These are phyloP conservation scores for Forpus xanthops DNA, from an alignment of 2,797 vertebrate species.

Conservation along the genomic window DNA sequence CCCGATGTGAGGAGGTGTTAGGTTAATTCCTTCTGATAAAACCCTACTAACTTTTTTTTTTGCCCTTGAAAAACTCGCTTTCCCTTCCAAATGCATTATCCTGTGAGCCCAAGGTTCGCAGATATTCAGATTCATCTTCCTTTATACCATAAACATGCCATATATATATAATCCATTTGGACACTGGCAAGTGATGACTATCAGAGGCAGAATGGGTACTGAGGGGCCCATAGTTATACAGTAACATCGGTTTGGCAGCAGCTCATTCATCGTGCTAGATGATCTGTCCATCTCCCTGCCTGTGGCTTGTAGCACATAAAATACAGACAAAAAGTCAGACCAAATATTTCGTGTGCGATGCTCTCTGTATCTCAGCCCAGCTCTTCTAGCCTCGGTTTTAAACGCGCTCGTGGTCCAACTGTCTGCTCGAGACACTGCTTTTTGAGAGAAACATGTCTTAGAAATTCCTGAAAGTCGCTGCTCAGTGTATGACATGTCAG, in stretches of 20 bases:
- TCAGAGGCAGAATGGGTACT: slow-evolving; percentile 61
- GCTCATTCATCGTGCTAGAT: slow-evolving; percentile 57
- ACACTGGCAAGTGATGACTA: slow-evolving; percentile 62
- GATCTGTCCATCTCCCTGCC: slow-evolving; percentile 56
- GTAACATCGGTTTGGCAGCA: slow-evolving; percentile 52
- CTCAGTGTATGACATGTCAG: slow-evolving; percentile 38
- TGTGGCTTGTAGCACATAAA: slow-evolving; percentile 26
- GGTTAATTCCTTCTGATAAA: slow-evolving; percentile 49
- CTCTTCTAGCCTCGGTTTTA: neutral
- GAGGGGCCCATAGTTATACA: slow-evolving; percentile 52
- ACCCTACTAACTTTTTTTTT: slow-evolving; percentile 16
- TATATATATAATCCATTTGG: slow-evolving; percentile 57
- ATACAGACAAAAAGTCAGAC: neutral
- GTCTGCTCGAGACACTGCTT: neutral
- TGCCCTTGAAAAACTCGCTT: slow-evolving; percentile 51
- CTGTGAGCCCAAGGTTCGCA: slow-evolving; percentile 26
- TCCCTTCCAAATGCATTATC: slow-evolving; percentile 48
- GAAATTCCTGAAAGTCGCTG: slow-evolving; percentile 23
- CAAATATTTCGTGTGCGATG: neutral
- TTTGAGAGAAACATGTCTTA: neutral
- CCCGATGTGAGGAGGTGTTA: neutral
- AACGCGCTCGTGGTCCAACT: neutral
- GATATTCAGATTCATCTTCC: slow-evolving; percentile 65
- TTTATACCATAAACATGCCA: slow-evolving; percentile 62
- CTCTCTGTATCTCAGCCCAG: neutral